These are phyloP conservation scores for Tinea trinotella DNA, from an alignment of 2,888 invertebrate species.

Conservation along the genomic window DNA sequence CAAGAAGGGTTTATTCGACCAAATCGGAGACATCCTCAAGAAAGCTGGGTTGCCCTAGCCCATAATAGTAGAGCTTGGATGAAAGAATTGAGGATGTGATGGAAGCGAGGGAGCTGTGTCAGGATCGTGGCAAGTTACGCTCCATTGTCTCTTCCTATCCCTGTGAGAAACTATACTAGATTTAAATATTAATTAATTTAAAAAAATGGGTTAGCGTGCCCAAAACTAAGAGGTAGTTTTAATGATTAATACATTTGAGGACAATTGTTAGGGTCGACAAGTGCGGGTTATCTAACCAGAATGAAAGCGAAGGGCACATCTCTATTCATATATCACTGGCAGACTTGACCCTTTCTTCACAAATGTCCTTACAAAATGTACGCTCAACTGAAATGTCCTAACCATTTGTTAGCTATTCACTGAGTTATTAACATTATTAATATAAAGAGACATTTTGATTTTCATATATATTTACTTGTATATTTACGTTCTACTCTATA, in stretches of 20 bases:
- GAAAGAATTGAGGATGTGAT: no score
- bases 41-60: no score
- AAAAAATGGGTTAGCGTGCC: no score
- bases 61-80: no score
- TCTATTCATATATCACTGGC: constrained; percentile 59
- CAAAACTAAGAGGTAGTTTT: neutral
- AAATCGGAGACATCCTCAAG: no score
- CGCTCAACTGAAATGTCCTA: constrained; percentile 1
- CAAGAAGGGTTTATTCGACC: no score
- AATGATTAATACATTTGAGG: constrained; percentile 51
- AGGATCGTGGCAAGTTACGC: no score
- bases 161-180: no score
- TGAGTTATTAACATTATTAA: neutral
- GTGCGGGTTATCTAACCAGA: constrained; percentile 42
- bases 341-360: constrained; percentile 57
- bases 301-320: constrained; percentile 50
- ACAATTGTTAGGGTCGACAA: constrained; percentile 39
- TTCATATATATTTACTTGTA: neutral
- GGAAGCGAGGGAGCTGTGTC: no score
- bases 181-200: no score
- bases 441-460: no score
- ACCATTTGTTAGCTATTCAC: neutral
- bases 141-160: no score
- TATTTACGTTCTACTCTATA: neutral
- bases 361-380: constrained; percentile 9